Conservation (phyloP, 2,797 vertebrate species). For the Carduelis carduelis region DNA sequence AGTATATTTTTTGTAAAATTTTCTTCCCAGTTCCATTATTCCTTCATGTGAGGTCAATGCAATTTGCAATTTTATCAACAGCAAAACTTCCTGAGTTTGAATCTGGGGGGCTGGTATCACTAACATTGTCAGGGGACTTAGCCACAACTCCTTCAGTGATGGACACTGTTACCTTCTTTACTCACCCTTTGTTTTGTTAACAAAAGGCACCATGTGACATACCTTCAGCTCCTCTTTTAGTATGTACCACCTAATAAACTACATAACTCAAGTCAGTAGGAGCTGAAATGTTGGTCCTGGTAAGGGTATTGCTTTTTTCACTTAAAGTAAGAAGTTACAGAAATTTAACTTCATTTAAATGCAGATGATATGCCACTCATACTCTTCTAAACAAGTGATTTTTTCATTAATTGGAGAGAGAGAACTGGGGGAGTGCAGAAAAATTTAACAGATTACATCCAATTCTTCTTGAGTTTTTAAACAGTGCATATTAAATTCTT, state of each 20-base stretch:
- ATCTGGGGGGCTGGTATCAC: not conserved
- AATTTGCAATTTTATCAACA: not conserved
- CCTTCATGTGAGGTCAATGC: not conserved
- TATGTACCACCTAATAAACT: not conserved
- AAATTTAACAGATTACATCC: not conserved
- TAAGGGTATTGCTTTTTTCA: not conserved
- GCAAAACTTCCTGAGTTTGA: not conserved
- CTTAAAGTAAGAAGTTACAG: not conserved
- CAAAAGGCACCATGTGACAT: not conserved
- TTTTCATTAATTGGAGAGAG: not conserved
- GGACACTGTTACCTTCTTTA: not conserved
- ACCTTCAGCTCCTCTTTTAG: not conserved
- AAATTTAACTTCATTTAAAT: not conserved
- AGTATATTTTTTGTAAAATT: not conserved
- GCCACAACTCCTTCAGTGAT: not conserved
- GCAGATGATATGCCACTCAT: not conserved
- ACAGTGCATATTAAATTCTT: not conserved
- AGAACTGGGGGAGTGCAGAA: rapidly evolving
- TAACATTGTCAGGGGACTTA: not conserved
- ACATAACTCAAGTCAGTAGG: not conserved
- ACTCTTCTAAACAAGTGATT: not conserved
- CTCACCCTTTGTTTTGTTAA: not conserved
- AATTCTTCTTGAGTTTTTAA: not conserved
- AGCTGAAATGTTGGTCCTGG: not conserved
- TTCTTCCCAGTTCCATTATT: not conserved